Evolutionary conservation across 2,797 vertebrate species (phyloP).

Genomic region (Xiphophorus birchmanni): DNA sequence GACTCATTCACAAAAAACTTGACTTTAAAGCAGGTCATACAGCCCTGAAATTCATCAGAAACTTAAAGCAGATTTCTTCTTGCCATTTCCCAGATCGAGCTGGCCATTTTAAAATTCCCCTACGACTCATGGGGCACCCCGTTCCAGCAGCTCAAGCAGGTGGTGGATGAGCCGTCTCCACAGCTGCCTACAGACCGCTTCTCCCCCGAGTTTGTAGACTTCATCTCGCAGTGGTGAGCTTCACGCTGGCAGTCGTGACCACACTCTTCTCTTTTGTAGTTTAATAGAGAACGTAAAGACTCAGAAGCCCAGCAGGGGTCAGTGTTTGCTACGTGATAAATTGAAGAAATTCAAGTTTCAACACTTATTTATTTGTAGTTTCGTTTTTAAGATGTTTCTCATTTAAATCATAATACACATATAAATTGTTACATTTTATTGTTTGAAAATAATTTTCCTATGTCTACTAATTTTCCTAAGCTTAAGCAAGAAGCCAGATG

Average conservation of each 20-base stretch:
- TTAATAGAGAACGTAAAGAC: not conserved
- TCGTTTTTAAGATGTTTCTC: not conserved
- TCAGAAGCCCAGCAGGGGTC: slow-evolving; percentile 58
- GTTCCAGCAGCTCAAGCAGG: slow-evolving; percentile 99
- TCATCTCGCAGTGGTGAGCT: slow-evolving; percentile 96
- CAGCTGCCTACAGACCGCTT: slow-evolving; percentile 92
- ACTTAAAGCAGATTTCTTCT: not conserved
- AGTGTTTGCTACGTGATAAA: slow-evolving; percentile 30
- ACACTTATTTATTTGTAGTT: not conserved
- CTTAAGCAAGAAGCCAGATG: slow-evolving; percentile 99
- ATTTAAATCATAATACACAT: not conserved
- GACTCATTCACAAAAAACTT: not conserved
- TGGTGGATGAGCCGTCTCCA: slow-evolving; percentile 96
- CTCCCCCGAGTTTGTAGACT: slow-evolving; percentile 95
- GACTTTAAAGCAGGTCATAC: not conserved
- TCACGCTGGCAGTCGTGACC: not conserved
- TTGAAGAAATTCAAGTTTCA: not conserved
- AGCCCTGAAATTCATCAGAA: not conserved
- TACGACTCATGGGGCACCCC: slow-evolving; percentile 98
- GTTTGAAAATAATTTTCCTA: slow-evolving; percentile 7
- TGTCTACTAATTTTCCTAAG: slow-evolving; percentile 71
- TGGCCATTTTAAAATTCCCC: slow-evolving; percentile 96
- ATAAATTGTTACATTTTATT: slow-evolving; percentile 4
- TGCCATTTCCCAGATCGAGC: slow-evolving; percentile 84
- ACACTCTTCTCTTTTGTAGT: not conserved